A percentile compares a stretch with the other conserved stretches of the same genome.
phyloP scores from a whole-genome alignment of 2,113 vertebrate genomes.

The Siniperca knerii region DNA sequence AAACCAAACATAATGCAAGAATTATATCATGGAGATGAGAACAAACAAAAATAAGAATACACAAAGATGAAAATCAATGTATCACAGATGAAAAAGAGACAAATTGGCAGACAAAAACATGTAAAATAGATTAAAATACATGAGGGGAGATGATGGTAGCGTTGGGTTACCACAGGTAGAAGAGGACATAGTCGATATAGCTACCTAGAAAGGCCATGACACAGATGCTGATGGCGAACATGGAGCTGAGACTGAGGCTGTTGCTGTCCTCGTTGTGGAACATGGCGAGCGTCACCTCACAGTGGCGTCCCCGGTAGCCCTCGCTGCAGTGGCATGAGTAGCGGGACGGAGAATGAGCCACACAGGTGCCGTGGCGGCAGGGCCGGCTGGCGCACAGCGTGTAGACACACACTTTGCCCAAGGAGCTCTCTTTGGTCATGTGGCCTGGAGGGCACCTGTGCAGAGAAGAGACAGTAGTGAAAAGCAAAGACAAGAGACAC shows the following conservation, averaged over 20 bases:
- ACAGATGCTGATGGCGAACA: slow-evolving; percentile 92
- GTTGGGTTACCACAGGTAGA: slow-evolving; percentile 78
- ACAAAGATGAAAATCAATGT: neutral
- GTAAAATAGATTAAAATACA: neutral
- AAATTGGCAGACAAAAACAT: neutral
- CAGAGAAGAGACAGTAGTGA: slow-evolving; percentile 29
- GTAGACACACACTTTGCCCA: slow-evolving; percentile 85
- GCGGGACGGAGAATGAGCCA: slow-evolving; percentile 84
- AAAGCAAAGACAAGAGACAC: slow-evolving; percentile 39
- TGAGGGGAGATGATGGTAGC: neutral
- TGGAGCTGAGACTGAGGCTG: slow-evolving; percentile 89
- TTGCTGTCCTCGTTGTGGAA: slow-evolving; percentile 85
- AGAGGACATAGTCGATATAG: slow-evolving; percentile 86
- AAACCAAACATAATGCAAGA: slow-evolving; percentile 15
- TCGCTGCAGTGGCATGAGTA: slow-evolving; percentile 88
- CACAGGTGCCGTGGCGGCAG: slow-evolving; percentile 89
- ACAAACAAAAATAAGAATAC: slow-evolving; percentile 15
- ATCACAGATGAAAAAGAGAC: neutral
- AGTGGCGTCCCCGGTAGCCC: slow-evolving; percentile 88
- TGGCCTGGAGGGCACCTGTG: slow-evolving; percentile 89
- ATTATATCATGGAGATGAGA: slow-evolving; percentile 17
- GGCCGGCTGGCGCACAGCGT: slow-evolving; percentile 88
- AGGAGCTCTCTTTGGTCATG: slow-evolving; percentile 85
- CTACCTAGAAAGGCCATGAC: slow-evolving; percentile 92
- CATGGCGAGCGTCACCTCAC: slow-evolving; percentile 87